Conservation (phyloP, 1,140 invertebrate species). For the Cepaea nemoralis region DNA sequence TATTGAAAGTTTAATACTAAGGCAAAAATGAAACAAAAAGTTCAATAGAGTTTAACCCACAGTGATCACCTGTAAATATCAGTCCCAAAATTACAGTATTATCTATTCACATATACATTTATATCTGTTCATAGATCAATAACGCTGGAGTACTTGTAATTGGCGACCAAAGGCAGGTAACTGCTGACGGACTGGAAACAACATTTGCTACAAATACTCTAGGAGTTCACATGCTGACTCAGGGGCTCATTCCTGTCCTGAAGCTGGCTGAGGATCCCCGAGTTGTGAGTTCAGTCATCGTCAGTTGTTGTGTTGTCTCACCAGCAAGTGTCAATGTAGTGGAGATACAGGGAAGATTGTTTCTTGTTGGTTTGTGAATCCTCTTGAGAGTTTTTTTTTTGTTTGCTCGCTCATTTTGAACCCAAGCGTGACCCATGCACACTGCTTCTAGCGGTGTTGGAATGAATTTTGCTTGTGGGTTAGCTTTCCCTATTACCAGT, state of each 20-base stretch:
- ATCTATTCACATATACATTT: background rate
- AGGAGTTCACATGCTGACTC: slow-evolving; percentile 73
- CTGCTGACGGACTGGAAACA: slow-evolving; percentile 72
- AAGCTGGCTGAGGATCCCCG: slow-evolving; percentile 62
- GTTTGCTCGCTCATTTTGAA: too few species aligned
- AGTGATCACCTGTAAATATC: background rate
- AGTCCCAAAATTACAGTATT: background rate
- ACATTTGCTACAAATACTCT: slow-evolving; percentile 75
- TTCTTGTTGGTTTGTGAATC: too few species aligned
- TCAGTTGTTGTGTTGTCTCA: too few species aligned
- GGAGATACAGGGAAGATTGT: too few species aligned
- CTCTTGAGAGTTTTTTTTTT: too few species aligned
- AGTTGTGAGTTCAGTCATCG: slow-evolving; percentile 68
- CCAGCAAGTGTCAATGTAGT: too few species aligned
- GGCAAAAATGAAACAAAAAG: background rate
- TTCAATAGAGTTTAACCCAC: background rate
- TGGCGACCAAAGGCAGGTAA: slow-evolving; percentile 64
- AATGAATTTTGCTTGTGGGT: too few species aligned
- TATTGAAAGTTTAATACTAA: too few species aligned
- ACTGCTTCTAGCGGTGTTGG: too few species aligned
- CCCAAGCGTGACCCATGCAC: too few species aligned
- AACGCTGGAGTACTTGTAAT: slow-evolving; percentile 75
- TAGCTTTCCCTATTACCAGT: too few species aligned
- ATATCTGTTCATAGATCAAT: slow-evolving; percentile 66
- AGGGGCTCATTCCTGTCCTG: slow-evolving; percentile 69